Evolutionary conservation across 2,113 vertebrate genomes (phyloP).

Genomic region (Tautogolabrus adspersus): DNA sequence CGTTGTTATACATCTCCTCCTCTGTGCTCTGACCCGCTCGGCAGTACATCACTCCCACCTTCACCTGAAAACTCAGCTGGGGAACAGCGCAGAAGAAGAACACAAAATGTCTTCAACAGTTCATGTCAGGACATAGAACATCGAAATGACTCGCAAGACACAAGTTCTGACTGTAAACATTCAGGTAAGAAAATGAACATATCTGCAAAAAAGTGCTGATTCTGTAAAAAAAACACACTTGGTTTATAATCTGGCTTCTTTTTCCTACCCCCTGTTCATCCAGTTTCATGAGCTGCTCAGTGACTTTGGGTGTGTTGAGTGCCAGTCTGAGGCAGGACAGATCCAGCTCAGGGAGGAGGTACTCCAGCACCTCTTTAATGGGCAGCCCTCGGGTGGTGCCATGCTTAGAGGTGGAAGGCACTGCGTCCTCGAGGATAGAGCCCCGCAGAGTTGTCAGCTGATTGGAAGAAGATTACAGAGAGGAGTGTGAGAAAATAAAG

Average conservation of each 20-base stretch:
- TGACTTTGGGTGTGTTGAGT: slow-evolving; percentile 96
- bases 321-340: slow-evolving; percentile 92
- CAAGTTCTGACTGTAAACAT: neutral
- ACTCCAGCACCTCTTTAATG: slow-evolving; percentile 94
- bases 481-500: slow-evolving; percentile 15
- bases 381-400: slow-evolving; percentile 92
- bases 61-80: slow-evolving; percentile 95
- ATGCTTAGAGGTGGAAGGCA: slow-evolving; percentile 95
- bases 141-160: neutral
- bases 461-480: slow-evolving; percentile 25
- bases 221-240: neutral
- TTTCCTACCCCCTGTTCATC: slow-evolving; percentile 94
- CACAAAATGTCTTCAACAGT: neutral
- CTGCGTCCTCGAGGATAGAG: slow-evolving; percentile 91
- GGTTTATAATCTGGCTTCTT: neutral
- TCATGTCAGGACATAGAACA: neutral
- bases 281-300: slow-evolving; percentile 96
- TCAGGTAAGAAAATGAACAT: neutral
- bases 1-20: slow-evolving; percentile 98
- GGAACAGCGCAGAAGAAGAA: slow-evolving; percentile 33
- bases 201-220: neutral
- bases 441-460: slow-evolving; percentile 94
- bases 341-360: slow-evolving; percentile 92
- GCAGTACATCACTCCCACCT: slow-evolving; percentile 98
- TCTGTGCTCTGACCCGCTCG: slow-evolving; percentile 93